Percentiles rank a stretch among this genome's conserved stretches.
Evolutionary conservation across 2,113 vertebrate genomes (phyloP).

Genomic region (Archilochus colubris): DNA sequence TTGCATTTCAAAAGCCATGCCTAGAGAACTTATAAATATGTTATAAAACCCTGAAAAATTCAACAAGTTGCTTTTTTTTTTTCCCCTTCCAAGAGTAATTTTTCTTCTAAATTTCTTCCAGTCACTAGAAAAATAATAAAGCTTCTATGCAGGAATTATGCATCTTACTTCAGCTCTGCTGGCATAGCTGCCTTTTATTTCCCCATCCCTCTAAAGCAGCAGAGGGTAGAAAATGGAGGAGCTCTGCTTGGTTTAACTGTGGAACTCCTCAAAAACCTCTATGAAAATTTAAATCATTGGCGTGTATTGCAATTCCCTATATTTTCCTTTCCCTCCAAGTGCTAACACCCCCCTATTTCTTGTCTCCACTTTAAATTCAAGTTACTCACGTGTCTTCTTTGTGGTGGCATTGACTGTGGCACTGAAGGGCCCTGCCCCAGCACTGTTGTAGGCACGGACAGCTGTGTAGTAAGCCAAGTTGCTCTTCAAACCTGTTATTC

Average conservation of each 20-base stretch:
- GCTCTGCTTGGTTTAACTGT: background rate
- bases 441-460: conserved; percentile 91
- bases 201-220: background rate
- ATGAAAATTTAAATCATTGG: background rate
- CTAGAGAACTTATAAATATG: conserved; percentile 18
- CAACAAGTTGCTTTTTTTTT: background rate
- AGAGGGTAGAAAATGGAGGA: background rate
- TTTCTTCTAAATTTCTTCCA: background rate
- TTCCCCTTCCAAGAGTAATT: background rate
- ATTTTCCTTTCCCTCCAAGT: background rate
- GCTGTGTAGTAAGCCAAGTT: conserved; percentile 86
- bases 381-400: conserved; percentile 90
- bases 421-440: conserved; percentile 89
- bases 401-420: conserved; percentile 89
- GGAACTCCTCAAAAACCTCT: background rate
- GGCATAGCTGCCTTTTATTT: fast-evolving
- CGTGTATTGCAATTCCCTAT: fast-evolving
- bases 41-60: conserved; percentile 29
- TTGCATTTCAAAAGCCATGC: background rate
- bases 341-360: background rate
- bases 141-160: background rate
- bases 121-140: background rate
- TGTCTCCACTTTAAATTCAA: background rate
- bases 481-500: conserved; percentile 85
- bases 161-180: background rate